Percentiles rank a stretch among this genome's conserved stretches.
Evolutionary conservation across 2,888 invertebrate species (phyloP).

Genomic region (Operophtera brumata): DNA sequence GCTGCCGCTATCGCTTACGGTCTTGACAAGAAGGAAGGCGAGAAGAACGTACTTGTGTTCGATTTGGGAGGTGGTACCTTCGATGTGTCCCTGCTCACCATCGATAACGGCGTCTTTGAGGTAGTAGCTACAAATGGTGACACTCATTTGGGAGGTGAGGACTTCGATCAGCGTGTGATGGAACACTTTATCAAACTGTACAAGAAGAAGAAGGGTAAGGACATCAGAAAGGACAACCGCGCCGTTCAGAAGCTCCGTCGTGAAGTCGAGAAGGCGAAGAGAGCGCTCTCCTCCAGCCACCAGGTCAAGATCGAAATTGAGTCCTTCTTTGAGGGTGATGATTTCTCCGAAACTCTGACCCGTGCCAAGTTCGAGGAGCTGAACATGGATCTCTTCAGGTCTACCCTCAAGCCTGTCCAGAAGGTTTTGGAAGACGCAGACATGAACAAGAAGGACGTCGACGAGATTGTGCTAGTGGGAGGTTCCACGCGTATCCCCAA

Average conservation of each 20-base stretch:
- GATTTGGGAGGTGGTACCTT: slow-evolving; percentile 99
- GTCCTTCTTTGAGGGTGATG: slow-evolving; percentile 98
- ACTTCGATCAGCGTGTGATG: slow-evolving; percentile 99
- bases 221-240: slow-evolving; percentile 95
- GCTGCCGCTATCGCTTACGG: slow-evolving; percentile 99
- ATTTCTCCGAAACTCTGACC: slow-evolving; percentile 98
- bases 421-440: slow-evolving; percentile 99
- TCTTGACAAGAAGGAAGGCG: slow-evolving; percentile 97
- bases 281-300: slow-evolving; percentile 95
- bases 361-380: slow-evolving; percentile 99
- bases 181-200: slow-evolving; percentile 99
- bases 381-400: slow-evolving; percentile 95
- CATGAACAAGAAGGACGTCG: slow-evolving; percentile 98
- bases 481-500: slow-evolving; percentile 99
- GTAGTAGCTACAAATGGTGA: slow-evolving; percentile 96
- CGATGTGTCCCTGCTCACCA: slow-evolving; percentile 98
- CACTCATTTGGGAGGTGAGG: slow-evolving; percentile 99
- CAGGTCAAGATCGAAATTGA: slow-evolving; percentile 99
- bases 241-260: slow-evolving; percentile 97
- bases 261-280: slow-evolving; percentile 98
- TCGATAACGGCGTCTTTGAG: slow-evolving; percentile 99
- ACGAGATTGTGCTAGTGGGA: slow-evolving; percentile 99
- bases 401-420: slow-evolving; percentile 96
- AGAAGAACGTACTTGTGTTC: slow-evolving; percentile 99
- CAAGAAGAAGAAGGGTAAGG: slow-evolving; percentile 99